Evolutionary conservation across 2,113 vertebrate species (phyloP).

Genomic region (Cervus canadensis): DNA sequence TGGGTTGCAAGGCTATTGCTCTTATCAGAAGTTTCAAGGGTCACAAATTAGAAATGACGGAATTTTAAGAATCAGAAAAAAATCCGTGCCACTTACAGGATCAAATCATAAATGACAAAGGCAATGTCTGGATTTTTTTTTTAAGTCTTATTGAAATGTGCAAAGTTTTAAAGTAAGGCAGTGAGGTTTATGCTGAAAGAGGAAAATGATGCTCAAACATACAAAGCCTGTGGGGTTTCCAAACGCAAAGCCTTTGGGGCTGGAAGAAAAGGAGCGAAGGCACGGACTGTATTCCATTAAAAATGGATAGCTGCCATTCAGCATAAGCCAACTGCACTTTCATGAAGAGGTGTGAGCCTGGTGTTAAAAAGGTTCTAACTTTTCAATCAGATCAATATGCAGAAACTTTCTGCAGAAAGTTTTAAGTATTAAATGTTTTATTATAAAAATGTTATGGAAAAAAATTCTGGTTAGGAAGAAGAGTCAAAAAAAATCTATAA

Average conservation of each 20-base stretch:
- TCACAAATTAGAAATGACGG: neutral
- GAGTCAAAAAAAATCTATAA: neutral
- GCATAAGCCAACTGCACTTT: neutral
- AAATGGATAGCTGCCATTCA: neutral
- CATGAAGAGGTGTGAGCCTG: neutral
- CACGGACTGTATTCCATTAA: no score
- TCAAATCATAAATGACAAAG: neutral
- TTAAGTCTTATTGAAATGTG: neutral
- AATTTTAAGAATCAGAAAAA: neutral
- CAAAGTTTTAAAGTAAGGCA: neutral
- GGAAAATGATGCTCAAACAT: neutral
- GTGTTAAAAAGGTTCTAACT: neutral
- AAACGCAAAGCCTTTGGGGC: neutral
- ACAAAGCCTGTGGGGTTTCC: neutral
- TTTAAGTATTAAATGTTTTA: slow-evolving; percentile 37
- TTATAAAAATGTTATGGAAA: neutral
- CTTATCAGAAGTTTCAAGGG: neutral
- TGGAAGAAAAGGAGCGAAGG: neutral
- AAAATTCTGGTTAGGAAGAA: neutral
- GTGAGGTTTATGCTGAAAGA: neutral
- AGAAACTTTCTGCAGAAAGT: neutral
- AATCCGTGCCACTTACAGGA: neutral
- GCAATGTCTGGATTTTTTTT: neutral
- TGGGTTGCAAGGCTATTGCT: neutral
- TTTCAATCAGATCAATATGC: neutral